Base-by-base conservation (phyloP, 2,113 vertebrate genomes). In the Lycocorax pyrrhopterus region DNA sequence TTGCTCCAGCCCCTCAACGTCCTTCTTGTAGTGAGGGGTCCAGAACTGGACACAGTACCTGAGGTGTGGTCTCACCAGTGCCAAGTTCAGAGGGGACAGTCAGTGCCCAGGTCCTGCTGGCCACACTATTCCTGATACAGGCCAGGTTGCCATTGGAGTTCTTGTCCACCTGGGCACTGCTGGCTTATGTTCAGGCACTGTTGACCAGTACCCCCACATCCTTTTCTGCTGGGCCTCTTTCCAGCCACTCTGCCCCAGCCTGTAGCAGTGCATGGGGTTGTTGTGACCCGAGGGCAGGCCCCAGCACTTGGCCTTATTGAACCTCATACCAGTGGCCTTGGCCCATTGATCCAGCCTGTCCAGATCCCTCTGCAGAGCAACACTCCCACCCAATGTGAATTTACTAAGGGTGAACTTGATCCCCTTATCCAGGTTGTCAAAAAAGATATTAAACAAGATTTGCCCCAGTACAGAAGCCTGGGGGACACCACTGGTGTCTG, bases 191-290 rank as follows among this genome's bases (percentile, higher is more conserved):
- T 74, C 18, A 47, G 19, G 6, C 33, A 5, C 13, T 39, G n/a
- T 12, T 55, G 23, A 47, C 49, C 41, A 55, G 10, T 7, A 47
- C 3, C 7, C 13, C 7, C 9, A 18, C 6, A 27, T 55, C 43
- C 1, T 33, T n/a, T 64, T 29, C 30, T 1, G 0, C n/a, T 29
- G 18, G 0, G 3, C 6, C 14, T 7, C 6, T 64, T 55, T 84
- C 6, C n/a, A 55, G n/a, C 7, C 13, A 33, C 16, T 84, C 21
- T 17, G 17, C 13, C 22, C 13, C 13, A 21, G 22, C 6, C 47
- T 22, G 9, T 12, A 47, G 12, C 41, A 12, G 41, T 39, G 21
- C 41, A 64, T 1, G 2, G 41, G 7, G 21, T 33, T 44, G 16
- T 35, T 67, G 44, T n/a, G 64, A 35, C 23, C 23, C 23, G 19